Conservation (phyloP, 2,113 vertebrate genomes). For the Bubalus kerabau region DNA sequence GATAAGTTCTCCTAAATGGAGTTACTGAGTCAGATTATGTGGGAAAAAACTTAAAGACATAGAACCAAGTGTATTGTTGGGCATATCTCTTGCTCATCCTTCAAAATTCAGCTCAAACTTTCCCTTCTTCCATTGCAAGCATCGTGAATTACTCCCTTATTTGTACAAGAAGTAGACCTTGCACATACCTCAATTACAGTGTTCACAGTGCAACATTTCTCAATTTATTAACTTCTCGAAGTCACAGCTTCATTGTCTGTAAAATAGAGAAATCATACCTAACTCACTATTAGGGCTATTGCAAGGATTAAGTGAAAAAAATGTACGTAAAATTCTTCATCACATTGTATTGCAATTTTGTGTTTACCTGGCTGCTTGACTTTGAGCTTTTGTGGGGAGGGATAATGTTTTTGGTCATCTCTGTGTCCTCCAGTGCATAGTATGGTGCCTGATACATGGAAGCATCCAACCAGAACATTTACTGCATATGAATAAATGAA, state of each 20-base stretch:
- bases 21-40: background rate
- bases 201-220: background rate
- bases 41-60: background rate
- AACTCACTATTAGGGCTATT: background rate
- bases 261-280: background rate
- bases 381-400: background rate
- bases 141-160: background rate
- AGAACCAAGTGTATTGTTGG: background rate
- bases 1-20: background rate
- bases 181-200: background rate
- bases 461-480: slow-evolving; percentile 3
- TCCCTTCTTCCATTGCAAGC: background rate
- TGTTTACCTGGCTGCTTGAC: background rate
- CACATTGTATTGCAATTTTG: background rate
- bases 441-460: background rate
- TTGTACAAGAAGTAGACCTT: background rate
- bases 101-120: background rate
- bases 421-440: background rate
- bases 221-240: background rate
- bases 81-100: background rate
- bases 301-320: background rate
- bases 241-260: background rate
- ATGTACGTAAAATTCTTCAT: background rate
- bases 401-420: background rate
- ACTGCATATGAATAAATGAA: background rate